A percentile compares a stretch with the other conserved stretches of the same genome.
These are phyloP conservation scores for Cephus runcator DNA, from an alignment of 2,888 invertebrate species.

Conservation along the genomic window DNA sequence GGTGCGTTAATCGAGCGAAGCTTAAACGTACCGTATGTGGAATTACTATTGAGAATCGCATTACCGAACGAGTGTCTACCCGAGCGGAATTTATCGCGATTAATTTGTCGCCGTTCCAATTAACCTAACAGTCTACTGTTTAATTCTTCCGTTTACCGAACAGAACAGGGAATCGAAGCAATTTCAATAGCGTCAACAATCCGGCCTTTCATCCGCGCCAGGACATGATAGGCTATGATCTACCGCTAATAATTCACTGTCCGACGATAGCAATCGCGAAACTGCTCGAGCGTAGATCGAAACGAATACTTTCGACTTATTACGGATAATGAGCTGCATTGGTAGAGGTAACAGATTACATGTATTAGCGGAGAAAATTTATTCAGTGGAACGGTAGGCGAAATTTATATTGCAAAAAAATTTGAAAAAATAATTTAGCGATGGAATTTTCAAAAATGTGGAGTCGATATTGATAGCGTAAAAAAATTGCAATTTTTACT, in stretches of 20 bases:
- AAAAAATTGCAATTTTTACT: neutral
- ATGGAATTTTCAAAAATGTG: neutral
- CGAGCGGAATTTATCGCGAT: slow-evolving; percentile 37
- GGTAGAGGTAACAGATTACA: neutral
- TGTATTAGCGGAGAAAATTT: neutral
- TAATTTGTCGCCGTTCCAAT: slow-evolving; percentile 48
- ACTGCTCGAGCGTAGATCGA: slow-evolving; percentile 32
- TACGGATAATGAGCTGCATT: neutral
- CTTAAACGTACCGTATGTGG: neutral
- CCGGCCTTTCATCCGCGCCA: slow-evolving; percentile 22
- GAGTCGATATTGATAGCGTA: neutral
- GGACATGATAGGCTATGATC: slow-evolving; percentile 10
- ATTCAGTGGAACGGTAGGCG: neutral
- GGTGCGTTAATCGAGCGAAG: neutral
- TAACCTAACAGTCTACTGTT: slow-evolving; percentile 30
- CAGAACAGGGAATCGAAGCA: slow-evolving; percentile 11
- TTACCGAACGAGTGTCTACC: neutral
- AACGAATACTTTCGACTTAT: slow-evolving; percentile 2
- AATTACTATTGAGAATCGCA: neutral
- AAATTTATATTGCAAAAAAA: neutral
- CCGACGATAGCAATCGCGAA: slow-evolving; percentile 44
- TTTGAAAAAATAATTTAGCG: neutral
- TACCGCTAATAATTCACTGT: slow-evolving; percentile 45
- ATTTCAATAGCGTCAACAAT: slow-evolving; percentile 28
- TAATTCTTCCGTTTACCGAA: slow-evolving; percentile 10